phyloP scores from a whole-genome alignment of 2,888 invertebrate genomes.

The Synanthedon andrenaeformis region DNA sequence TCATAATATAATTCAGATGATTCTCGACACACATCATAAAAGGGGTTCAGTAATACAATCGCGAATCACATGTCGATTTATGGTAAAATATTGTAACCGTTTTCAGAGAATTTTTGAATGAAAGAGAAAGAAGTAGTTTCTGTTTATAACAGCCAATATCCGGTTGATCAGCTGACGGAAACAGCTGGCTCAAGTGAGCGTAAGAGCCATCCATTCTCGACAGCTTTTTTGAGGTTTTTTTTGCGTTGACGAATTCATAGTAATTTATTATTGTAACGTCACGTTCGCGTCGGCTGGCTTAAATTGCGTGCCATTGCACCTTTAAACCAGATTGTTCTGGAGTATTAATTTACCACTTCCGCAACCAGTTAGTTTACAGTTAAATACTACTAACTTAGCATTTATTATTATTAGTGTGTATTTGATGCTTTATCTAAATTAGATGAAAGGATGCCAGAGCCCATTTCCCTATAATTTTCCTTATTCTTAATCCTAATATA shows the following conservation, averaged over 20 bases:
- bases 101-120: slow-evolving; percentile 14
- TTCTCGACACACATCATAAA: too few species aligned
- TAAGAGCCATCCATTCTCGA: slow-evolving; percentile 39
- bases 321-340: slow-evolving; percentile 1
- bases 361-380: background rate
- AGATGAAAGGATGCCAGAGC: too few species aligned
- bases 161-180: slow-evolving; percentile 67
- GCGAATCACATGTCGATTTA: too few species aligned
- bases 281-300: slow-evolving; percentile 22
- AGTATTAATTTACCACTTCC: background rate
- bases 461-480: too few species aligned
- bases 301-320: slow-evolving; percentile 14
- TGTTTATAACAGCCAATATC: slow-evolving; percentile 66
- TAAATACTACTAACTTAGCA: too few species aligned
- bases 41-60: too few species aligned
- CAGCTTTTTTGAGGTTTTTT: slow-evolving; percentile 32
- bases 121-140: slow-evolving; percentile 30
- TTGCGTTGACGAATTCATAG: slow-evolving; percentile 27
- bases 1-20: too few species aligned
- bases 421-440: too few species aligned
- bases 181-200: slow-evolving; percentile 55
- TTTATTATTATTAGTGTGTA: too few species aligned
- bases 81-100: background rate
- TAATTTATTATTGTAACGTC: slow-evolving; percentile 28
- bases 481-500: too few species aligned